Conservation (phyloP, 2,797 vertebrate genomes). For the Phyllotis vaccarum region DNA sequence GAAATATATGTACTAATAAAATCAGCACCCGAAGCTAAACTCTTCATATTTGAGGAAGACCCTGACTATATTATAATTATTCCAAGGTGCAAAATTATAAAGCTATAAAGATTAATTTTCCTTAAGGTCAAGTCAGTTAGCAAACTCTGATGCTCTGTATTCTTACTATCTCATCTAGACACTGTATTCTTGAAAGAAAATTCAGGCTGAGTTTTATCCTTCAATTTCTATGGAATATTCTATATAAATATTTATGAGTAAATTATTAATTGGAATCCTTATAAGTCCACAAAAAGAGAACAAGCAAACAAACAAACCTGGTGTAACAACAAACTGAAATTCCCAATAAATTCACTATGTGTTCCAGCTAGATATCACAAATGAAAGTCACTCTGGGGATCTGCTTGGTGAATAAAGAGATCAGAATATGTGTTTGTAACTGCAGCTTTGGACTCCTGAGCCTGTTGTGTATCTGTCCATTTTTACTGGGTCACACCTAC, state of each 20-base stretch:
- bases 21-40: background rate
- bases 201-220: background rate
- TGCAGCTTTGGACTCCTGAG: background rate
- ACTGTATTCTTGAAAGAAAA: background rate
- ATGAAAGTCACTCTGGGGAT: background rate
- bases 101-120: background rate
- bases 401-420: background rate
- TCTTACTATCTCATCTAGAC: rapidly evolving
- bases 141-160: background rate
- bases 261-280: background rate
- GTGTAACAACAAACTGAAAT: background rate
- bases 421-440: background rate
- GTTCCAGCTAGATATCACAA: background rate
- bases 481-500: background rate
- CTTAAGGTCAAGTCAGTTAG: background rate
- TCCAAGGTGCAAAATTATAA: background rate
- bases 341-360: background rate
- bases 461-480: background rate
- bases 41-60: background rate
- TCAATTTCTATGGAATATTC: background rate
- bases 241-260: background rate
- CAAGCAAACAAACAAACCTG: background rate
- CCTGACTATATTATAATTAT: background rate
- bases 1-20: background rate
- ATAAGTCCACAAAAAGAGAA: background rate